Conservation (phyloP, 2,888 invertebrate genomes). For the Pycnomerus fuliginosus region DNA sequence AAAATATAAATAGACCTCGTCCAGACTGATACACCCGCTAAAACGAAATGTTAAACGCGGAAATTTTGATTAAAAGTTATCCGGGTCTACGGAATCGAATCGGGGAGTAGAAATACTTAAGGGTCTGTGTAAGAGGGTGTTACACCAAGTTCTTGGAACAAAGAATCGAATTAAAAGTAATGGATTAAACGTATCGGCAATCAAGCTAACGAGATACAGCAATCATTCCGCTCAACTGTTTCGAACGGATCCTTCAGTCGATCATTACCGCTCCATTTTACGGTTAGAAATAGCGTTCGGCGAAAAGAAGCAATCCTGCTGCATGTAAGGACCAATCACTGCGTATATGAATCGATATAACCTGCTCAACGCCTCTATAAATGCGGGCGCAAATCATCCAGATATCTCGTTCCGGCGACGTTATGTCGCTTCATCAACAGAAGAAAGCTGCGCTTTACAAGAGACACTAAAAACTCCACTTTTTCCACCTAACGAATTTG, state of each 20-base stretch:
- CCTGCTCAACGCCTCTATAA: conserved; percentile 10
- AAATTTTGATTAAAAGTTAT: too few relatives aligned
- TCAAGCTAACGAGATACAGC: conserved; percentile 31
- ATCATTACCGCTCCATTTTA: conserved; percentile 27
- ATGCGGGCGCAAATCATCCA: conserved; percentile 16
- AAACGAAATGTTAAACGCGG: too few relatives aligned
- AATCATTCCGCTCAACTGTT: conserved; percentile 29
- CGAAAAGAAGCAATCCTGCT: conserved; percentile 13
- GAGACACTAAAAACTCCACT: too few relatives aligned
- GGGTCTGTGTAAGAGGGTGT: too few relatives aligned
- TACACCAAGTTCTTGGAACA: conserved; percentile 21
- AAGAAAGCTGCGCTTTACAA: too few relatives aligned
- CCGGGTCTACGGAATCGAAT: too few relatives aligned
- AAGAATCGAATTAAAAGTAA: conserved; percentile 27
- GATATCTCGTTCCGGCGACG: conserved; percentile 10
- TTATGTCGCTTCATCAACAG: conserved; percentile 13
- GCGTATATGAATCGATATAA: conserved; percentile 17
- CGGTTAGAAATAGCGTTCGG: conserved; percentile 21
- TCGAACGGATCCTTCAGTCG: conserved; percentile 22
- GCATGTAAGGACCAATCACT: conserved; percentile 14
- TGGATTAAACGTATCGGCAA: conserved; percentile 32
- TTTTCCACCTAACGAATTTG: too few relatives aligned
- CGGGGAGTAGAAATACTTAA: too few relatives aligned
- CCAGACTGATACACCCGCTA: too few relatives aligned
- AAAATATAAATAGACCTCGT: too few relatives aligned